Evolutionary conservation across 1,140 invertebrate species (phyloP).

Genomic region (Drosophila nikananu): DNA sequence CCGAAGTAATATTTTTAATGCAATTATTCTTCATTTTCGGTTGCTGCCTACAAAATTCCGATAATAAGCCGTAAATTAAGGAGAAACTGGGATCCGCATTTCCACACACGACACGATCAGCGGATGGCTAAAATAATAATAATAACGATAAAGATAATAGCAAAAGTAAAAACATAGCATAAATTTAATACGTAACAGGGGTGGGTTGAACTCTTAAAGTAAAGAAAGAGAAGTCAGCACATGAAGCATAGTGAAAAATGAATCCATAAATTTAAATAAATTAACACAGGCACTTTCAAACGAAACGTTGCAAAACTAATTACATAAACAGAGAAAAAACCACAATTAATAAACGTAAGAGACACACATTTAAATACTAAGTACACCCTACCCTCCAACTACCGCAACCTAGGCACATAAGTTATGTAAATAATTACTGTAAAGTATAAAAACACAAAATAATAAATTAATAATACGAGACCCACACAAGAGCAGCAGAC

Average conservation of each 20-base stretch:
- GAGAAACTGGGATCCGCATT: conserved; percentile 11
- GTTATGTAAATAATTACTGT: conserved; percentile 81
- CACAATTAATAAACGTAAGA: conserved; percentile 78
- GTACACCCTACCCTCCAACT: conserved; percentile 80
- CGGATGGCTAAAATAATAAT: conserved; percentile 26
- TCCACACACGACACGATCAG: conserved; percentile 14
- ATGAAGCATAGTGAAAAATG: conserved; percentile 25
- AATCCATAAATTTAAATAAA: conserved; percentile 73
- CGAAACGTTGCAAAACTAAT: conserved; percentile 55
- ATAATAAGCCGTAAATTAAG: conserved; percentile 53
- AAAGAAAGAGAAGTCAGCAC: conserved; percentile 11
- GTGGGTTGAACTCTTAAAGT: conserved; percentile 32
- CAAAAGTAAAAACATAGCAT: conserved; percentile 40
- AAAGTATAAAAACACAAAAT: conserved; percentile 48
- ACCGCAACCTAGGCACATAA: conserved; percentile 73
- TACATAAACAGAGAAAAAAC: conserved; percentile 42
- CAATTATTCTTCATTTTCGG: conserved; percentile 49
- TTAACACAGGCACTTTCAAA: conserved; percentile 64
- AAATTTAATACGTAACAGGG: conserved; percentile 48
- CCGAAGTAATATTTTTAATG: conserved; percentile 53
- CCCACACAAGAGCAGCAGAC: conserved; percentile 44
- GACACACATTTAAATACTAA: conserved; percentile 75
- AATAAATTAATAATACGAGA: conserved; percentile 55
- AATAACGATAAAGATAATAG: conserved; percentile 14
- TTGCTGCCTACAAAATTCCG: conserved; percentile 50